These are phyloP conservation scores for Coregonus clupeaformis DNA, from an alignment of 2,113 vertebrate species.

Conservation along the genomic window DNA sequence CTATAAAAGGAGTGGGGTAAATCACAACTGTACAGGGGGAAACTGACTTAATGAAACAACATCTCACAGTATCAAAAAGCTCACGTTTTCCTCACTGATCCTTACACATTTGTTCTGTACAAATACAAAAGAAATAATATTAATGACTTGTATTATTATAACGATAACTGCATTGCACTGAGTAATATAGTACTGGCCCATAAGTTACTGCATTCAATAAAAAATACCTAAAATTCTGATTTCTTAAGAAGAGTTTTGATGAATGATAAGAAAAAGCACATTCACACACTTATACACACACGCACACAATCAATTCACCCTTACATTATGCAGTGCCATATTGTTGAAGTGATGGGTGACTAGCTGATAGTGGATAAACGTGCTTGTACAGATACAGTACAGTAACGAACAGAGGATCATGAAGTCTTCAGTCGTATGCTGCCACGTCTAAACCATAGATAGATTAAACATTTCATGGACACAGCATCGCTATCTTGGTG, in stretches of 20 bases:
- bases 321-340: slow-evolving; percentile 20
- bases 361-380: slow-evolving; percentile 10
- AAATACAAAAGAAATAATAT: slow-evolving; percentile 78
- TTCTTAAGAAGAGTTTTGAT: slow-evolving; percentile 49
- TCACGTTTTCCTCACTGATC: slow-evolving; percentile 74
- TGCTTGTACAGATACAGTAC: slow-evolving; percentile 3
- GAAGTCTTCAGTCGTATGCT: neutral
- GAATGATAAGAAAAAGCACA: slow-evolving; percentile 57
- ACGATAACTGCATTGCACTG: slow-evolving; percentile 82
- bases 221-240: slow-evolving; percentile 68
- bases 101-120: slow-evolving; percentile 83
- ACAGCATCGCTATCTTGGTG: neutral
- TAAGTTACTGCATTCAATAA: slow-evolving; percentile 81
- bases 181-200: slow-evolving; percentile 83
- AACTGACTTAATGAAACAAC: slow-evolving; percentile 76
- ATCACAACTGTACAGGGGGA: slow-evolving; percentile 79
- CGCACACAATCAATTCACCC: slow-evolving; percentile 6
- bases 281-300: slow-evolving; percentile 1
- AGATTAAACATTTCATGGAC: neutral
- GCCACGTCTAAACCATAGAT: neutral
- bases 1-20: slow-evolving; percentile 75
- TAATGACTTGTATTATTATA: slow-evolving; percentile 73
- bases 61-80: slow-evolving; percentile 83
- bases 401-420: slow-evolving; percentile 15
- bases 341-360: slow-evolving; percentile 18